Percentiles rank a stretch among this genome's conserved stretches.
Conservation (phyloP, 1,140 invertebrate species). For the Phthorimaea operculella region DNA sequence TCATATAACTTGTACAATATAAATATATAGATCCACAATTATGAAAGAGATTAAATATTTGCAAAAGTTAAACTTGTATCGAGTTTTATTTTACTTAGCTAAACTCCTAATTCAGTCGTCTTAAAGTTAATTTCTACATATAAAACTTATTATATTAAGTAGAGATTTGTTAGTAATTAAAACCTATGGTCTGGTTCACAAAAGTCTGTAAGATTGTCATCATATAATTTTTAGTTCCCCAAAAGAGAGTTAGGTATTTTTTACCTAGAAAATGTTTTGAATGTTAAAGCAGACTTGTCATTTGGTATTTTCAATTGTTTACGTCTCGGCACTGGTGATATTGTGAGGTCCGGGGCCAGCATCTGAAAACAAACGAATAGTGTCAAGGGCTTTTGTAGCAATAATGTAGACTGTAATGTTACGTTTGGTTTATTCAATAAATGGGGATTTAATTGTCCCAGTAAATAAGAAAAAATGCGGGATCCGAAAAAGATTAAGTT, state of each 20-base stretch:
- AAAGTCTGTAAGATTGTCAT: too few species aligned
- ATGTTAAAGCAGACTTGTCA: constrained; percentile 9
- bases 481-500: too few species aligned
- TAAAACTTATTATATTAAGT: constrained; percentile 21
- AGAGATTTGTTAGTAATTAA: constrained; percentile 9
- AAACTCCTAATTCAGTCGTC: constrained; percentile 27
- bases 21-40: constrained; percentile 70
- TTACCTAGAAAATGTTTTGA: too few species aligned
- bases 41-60: constrained; percentile 70
- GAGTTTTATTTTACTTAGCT: constrained; percentile 43
- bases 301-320: constrained; percentile 30
- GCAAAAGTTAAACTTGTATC: constrained; percentile 61
- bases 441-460: too few species aligned
- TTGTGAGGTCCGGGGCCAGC: constrained; percentile 52
- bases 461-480: too few species aligned
- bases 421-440: too few species aligned
- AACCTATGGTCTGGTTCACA: constrained; percentile 12
- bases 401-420: too few species aligned
- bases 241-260: too few species aligned
- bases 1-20: constrained; percentile 70
- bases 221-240: too few species aligned
- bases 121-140: constrained; percentile 19
- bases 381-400: not conserved
- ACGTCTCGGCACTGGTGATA: constrained; percentile 26
- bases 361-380: constrained; percentile 35